Base-by-base conservation (phyloP, 2,113 vertebrate species). In the Alethe diademata region DNA sequence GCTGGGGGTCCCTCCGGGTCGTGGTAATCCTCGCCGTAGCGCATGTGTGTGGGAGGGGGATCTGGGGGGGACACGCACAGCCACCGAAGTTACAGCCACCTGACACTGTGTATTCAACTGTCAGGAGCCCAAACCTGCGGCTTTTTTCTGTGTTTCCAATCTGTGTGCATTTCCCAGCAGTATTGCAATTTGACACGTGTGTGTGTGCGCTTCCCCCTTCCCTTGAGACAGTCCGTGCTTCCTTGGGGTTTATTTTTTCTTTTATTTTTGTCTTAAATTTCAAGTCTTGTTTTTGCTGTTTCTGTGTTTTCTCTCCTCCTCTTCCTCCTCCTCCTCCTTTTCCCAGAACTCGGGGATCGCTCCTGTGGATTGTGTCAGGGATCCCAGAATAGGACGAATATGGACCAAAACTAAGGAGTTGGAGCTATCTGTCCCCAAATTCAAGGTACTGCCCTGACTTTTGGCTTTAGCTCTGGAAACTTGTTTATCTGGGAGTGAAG, bases 341-440 rank as follows among this genome's bases (percentile, higher is more conserved):
- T 93, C 22, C 85, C 98, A 99, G 99, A 99, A 99, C 97, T 97
- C 99, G 42, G 99, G 99, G 89, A 98, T 99, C 13, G 97, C 98
- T 86, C 99, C 99, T 50, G 99, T 99, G 98, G 99, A 99, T 85
- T 98, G 98, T 72, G 99, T 99, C 85, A 98, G 99, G 88, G 99
- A 99, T 96, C 99, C 99, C 85, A 98, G 99, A 96, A 99, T 99
- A 97, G 99, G 99, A 93, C 98, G 99, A 72, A 98, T 99, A 91
- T 99, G 99, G 99, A 99, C 99, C 87, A 99, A 99, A 97, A 99
- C 98, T 97, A 99, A 99, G 98, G 99, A 99, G 97, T 97, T 98
- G 83, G 99, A 99, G 95, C 98, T 99, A 40, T 99, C 99, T 82
- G 99, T 99, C 96, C 99, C 99, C 75, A 99, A 99, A 98, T 99